These are phyloP conservation scores for Protophormia terraenovae DNA, from an alignment of 2,888 invertebrate genomes.

Conservation along the genomic window DNA sequence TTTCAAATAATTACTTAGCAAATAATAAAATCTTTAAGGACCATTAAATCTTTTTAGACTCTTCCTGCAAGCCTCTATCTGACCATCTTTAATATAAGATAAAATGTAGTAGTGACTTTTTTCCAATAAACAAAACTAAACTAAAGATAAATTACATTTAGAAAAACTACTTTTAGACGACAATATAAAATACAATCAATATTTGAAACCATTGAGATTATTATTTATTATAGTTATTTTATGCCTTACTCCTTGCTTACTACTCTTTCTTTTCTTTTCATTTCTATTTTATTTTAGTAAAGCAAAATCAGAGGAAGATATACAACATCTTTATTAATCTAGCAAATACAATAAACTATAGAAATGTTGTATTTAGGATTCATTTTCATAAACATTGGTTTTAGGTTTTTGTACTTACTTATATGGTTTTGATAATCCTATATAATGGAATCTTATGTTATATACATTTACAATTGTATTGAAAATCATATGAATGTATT, in stretches of 20 bases:
- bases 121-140: background rate
- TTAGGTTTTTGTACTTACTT: background rate
- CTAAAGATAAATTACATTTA: background rate
- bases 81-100: too few relatives aligned
- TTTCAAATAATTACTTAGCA: background rate
- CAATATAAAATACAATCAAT: background rate
- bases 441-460: background rate
- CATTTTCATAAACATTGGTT: background rate
- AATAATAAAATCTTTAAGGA: background rate
- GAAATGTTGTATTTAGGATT: background rate
- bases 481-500: too few relatives aligned
- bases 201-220: background rate
- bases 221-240: background rate
- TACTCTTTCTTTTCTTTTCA: background rate
- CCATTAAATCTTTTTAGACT: background rate
- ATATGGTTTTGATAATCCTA: background rate
- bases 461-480: background rate
- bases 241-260: too few relatives aligned
- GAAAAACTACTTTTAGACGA: too few relatives aligned
- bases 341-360: background rate
- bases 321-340: background rate
- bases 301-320: background rate
- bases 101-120: background rate
- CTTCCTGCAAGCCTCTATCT: background rate
- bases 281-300: too few relatives aligned